Base-by-base conservation (phyloP, 2,888 invertebrate genomes). In the Kuschelorhynchus macadamiae region DNA sequence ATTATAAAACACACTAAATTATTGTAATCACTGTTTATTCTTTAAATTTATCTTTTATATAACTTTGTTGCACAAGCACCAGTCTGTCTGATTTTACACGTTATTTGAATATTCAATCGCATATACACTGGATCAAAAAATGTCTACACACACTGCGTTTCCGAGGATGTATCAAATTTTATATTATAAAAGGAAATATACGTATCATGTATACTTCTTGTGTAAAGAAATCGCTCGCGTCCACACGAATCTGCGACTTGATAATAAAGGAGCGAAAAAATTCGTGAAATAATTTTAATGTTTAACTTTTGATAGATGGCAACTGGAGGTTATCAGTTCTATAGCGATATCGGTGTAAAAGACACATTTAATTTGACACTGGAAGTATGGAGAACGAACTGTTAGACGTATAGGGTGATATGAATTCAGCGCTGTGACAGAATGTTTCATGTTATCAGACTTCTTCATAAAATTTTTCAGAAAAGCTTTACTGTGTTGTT, bases 11-110 rank as follows among this genome's bases (percentile, higher is more conserved):
- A 56, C 64, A 42, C 49, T 56, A 63, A 53, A 64, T 44, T 59
- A 50, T 52, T 59, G 46, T 59, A 59, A 65, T 52, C 44, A 30
- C 21, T 52, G 68, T 64, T 64, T 64, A 41, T 68, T 59, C 64
- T 62, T 67, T 12, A 21, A 53, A 55, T 36, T 64, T 64, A 57
- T 63, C 41, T 47, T 68, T 68, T 68, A 68, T 68, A 60, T 68
- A 68, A 68, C 68, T 46, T 47, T 30, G 55, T 68, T 68, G 56
- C 68, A 68, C 64, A 68, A 68, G 49, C 59, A 18, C 47, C 49
- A 17, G 3, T 21, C 16, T 39, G 49, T 52, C 52, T 52, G 39
- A 52, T 52, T 52, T 21, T 18, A 21, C 12, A 21, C 50, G 39
- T 3, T 17, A 16, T 17, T 32, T 32, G 8, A 36, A 4, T 9